phyloP scores from a whole-genome alignment of 2,888 invertebrate species.

The Rutpela maculata region DNA sequence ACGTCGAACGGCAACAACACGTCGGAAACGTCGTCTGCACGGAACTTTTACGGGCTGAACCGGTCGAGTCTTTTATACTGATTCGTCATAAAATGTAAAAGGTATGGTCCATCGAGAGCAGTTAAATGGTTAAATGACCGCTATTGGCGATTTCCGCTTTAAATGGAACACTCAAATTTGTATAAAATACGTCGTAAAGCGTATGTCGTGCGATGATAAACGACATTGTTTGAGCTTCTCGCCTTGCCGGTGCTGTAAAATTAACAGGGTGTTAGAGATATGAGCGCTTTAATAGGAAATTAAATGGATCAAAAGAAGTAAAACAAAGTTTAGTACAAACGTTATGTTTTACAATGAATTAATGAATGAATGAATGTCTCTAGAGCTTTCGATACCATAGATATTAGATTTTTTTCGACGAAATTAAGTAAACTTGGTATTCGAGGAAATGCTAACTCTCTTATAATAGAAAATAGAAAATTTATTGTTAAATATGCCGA shows the following conservation, averaged over 20 bases:
- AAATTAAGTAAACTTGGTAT: no score
- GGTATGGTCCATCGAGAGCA: neutral
- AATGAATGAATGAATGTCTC: no score
- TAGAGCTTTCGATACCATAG: no score
- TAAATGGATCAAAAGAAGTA: no score
- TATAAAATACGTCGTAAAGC: conserved; percentile 4
- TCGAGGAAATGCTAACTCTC: no score
- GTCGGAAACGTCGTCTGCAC: neutral
- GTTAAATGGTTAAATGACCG: neutral
- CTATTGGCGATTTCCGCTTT: neutral
- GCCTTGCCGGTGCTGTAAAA: neutral
- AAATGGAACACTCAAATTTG: conserved; percentile 1
- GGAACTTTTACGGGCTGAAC: conserved; percentile 1
- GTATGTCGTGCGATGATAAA: neutral
- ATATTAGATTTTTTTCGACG: no score
- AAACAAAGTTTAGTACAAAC: no score
- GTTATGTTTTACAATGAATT: no score
- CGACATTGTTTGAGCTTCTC: neutral
- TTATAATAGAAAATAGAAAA: no score
- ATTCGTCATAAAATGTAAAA: neutral
- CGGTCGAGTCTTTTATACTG: neutral
- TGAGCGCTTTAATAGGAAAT: no score
- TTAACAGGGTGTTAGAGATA: no score
- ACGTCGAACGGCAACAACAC: neutral
- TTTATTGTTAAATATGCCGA: no score